Percentiles rank a stretch among this genome's conserved stretches.
Evolutionary conservation across 2,888 invertebrate genomes (phyloP).

Genomic region (Drosophila rellima): DNA sequence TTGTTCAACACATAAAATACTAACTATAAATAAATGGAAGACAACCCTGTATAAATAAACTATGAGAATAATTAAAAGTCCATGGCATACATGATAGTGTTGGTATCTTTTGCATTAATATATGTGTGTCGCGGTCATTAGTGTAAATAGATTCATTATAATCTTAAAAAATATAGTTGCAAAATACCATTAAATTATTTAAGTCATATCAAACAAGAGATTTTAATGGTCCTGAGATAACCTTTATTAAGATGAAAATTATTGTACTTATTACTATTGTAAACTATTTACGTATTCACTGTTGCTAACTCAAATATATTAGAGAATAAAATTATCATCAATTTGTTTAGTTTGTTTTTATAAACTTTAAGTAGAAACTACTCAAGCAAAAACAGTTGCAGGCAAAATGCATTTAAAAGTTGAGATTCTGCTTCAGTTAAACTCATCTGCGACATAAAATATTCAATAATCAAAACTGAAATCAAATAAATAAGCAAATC

Average conservation of each 20-base stretch:
- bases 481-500: slow-evolving; percentile 62
- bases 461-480: slow-evolving; percentile 61
- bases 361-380: slow-evolving; percentile 18
- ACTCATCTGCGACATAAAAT: slow-evolving; percentile 31
- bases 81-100: slow-evolving; percentile 18
- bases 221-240: slow-evolving; percentile 78
- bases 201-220: slow-evolving; percentile 81
- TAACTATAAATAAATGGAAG: slow-evolving; percentile 10
- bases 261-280: slow-evolving; percentile 61
- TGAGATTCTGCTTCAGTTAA: slow-evolving; percentile 44
- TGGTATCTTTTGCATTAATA: slow-evolving; percentile 21
- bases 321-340: slow-evolving; percentile 12
- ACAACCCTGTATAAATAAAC: slow-evolving; percentile 40
- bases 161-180: slow-evolving; percentile 32
- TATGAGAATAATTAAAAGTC: slow-evolving; percentile 12
- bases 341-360: slow-evolving; percentile 1
- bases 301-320: slow-evolving; percentile 59
- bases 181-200: slow-evolving; percentile 70
- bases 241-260: slow-evolving; percentile 37
- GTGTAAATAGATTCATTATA: slow-evolving; percentile 32
- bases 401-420: slow-evolving; percentile 69
- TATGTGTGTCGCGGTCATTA: slow-evolving; percentile 21
- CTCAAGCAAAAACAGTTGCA: slow-evolving; percentile 50
- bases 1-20: slow-evolving; percentile 20
- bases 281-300: slow-evolving; percentile 73